Conservation (phyloP, 2,113 vertebrate genomes). For the Eonycteris spelaea region DNA sequence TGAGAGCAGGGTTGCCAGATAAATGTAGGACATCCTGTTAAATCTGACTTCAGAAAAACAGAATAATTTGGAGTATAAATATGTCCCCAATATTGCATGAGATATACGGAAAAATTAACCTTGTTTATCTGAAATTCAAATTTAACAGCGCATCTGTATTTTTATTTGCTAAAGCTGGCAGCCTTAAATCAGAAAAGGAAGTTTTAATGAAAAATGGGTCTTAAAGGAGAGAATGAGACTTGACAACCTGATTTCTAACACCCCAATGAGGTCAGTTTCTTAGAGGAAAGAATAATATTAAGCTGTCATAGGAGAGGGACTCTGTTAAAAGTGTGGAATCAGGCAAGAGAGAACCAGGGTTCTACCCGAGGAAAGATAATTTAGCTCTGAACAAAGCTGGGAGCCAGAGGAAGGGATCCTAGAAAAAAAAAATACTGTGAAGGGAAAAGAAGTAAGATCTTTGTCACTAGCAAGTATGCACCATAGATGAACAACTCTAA, state of each 20-base stretch:
- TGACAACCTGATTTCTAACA: not conserved
- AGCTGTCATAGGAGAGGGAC: not conserved
- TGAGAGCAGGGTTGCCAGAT: not conserved
- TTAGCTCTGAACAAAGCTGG: not conserved
- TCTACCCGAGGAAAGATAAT: not conserved
- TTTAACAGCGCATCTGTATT: not conserved
- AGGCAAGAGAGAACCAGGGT: not conserved
- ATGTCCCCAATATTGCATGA: not conserved
- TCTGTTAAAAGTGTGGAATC: not conserved
- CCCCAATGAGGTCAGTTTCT: not conserved
- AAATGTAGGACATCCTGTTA: not conserved
- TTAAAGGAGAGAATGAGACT: not conserved
- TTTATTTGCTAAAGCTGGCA: conserved; percentile 27
- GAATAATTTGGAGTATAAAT: not conserved
- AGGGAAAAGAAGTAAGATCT: not conserved
- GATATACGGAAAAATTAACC: not conserved
- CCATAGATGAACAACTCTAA: not conserved
- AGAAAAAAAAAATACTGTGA: not conserved
- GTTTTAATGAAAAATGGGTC: not conserved
- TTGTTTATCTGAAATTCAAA: conserved; percentile 4
- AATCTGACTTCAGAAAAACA: not conserved
- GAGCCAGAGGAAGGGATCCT: not conserved
- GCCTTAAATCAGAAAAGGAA: not conserved
- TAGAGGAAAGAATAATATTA: not conserved
- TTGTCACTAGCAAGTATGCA: not conserved